Evolutionary conservation across 2,113 vertebrate species (phyloP).

Genomic region (Austrofundulus limnaeus): DNA sequence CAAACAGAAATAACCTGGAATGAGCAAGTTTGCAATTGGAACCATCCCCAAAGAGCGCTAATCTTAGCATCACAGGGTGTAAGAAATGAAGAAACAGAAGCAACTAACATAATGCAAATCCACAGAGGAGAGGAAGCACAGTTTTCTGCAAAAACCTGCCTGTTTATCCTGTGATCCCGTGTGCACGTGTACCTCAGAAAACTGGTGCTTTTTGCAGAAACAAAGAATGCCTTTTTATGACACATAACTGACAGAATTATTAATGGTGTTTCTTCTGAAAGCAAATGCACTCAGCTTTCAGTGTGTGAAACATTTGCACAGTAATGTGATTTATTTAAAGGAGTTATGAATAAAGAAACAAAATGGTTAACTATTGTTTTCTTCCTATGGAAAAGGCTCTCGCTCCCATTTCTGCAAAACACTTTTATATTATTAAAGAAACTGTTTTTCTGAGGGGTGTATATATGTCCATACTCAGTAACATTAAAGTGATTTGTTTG

Average conservation of each 20-base stretch:
- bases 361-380: constrained; percentile 17
- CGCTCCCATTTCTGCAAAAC: constrained; percentile 36
- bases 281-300: not conserved
- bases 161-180: not conserved
- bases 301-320: not conserved
- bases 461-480: too few relatives aligned
- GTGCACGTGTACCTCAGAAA: not conserved
- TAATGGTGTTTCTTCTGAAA: not conserved
- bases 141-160: not conserved
- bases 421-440: not conserved
- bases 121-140: not conserved
- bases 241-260: not conserved
- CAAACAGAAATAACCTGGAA: not conserved
- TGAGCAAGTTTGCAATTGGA: not conserved
- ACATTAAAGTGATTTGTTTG: too few relatives aligned
- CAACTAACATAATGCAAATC: not conserved
- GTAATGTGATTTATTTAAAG: constrained; percentile 48
- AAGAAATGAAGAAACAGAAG: constrained; percentile 4
- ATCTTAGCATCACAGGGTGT: not conserved
- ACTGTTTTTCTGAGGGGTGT: not conserved
- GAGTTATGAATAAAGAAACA: constrained; percentile 64
- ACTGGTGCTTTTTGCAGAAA: not conserved
- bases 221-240: not conserved
- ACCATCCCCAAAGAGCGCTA: not conserved
- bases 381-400: constrained; percentile 33